Base-by-base conservation (phyloP, 2,113 vertebrate species). In the Ailurus styani region DNA sequence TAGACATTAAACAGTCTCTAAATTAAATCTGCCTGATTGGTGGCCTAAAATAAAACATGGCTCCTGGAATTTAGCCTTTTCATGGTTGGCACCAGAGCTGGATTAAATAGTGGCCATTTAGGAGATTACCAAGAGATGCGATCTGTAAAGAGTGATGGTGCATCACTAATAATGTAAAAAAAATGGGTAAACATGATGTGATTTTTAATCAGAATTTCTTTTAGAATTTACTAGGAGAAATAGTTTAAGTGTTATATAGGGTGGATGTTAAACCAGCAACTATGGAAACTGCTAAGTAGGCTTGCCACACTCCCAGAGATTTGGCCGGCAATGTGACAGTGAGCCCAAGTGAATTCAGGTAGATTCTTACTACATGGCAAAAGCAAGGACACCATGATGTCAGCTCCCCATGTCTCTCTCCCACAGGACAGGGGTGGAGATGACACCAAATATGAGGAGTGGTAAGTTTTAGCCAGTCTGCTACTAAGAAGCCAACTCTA, bases 1-100 rank as follows among this genome's bases (percentile, higher is more conserved):
- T 17, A 73, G 17, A 82, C 47, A 23, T 75, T 70, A 86, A 83
- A 66, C 29, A 31, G 47, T 87, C 78, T 91, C 47, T 78, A 75
- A 97, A 95, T 96, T 90, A 96, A 96, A 90, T 87, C 66, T 91
- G 37, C 57, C 72, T 91, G 47, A 14, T 73, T 90, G 68, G 60
- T 84, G 68, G 50, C 50, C 54, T 66, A 64, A 82, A 96, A 93
- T n/a, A 81, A 93, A 96, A 55, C 27, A 27, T 6, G 10, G 42
- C 18, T 87, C 42, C 60, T 50, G 5, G 85, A 87, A 82, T 83
- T 79, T 54, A 93, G 70, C 87, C 40, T 95, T 60, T 92, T n/a
- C 42, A 6, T 45, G 72, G 29, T 54, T 93, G 50, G 31, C 66
- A 47, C 34, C n/a, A 45, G 52, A 68, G 15, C 21, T 8, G 37